phyloP scores from a whole-genome alignment of 64 coral and sea anemone genomes.

The Pocillopora verrucosa region DNA sequence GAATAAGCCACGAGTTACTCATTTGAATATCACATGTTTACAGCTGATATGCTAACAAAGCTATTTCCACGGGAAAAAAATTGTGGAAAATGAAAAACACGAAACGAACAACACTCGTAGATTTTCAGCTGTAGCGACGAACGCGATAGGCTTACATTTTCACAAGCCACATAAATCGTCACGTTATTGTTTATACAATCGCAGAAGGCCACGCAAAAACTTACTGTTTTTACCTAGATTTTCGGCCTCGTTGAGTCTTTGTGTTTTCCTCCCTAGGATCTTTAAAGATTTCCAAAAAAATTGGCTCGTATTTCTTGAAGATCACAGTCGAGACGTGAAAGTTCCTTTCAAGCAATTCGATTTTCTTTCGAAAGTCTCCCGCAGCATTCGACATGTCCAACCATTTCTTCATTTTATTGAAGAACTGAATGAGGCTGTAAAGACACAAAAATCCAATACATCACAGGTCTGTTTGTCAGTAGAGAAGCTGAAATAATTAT shows the following conservation, averaged over 20 bases:
- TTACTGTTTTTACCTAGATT: conserved; percentile 81
- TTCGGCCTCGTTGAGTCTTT: conserved; percentile 84
- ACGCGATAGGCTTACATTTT: neutral
- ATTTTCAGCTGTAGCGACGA: neutral
- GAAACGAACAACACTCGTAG: conserved; percentile 27
- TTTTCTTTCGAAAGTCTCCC: conserved; percentile 92
- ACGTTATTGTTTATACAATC: conserved; percentile 50
- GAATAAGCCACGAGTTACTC: conserved; percentile 51
- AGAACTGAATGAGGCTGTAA: conserved; percentile 96
- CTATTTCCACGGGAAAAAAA: neutral
- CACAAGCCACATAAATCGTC: conserved; percentile 20
- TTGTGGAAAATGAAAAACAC: neutral
- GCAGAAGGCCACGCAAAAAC: conserved; percentile 5
- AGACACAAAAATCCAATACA: conserved; percentile 42
- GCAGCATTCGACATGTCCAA: conserved; percentile 94
- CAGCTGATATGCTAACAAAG: conserved; percentile 28
- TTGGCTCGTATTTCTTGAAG: conserved; percentile 96
- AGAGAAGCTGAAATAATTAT: conserved; percentile 24
- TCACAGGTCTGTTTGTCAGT: neutral
- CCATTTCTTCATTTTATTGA: conserved; percentile 99
- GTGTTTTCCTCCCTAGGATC: conserved; percentile 75
- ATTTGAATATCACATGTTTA: conserved; percentile 80
- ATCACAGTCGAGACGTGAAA: conserved; percentile 96
- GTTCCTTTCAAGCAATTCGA: conserved; percentile 93
- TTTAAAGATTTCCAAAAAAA: conserved; percentile 95